Evolutionary conservation across 2,888 invertebrate species (phyloP).

Genomic region (Mythimna ferrago): DNA sequence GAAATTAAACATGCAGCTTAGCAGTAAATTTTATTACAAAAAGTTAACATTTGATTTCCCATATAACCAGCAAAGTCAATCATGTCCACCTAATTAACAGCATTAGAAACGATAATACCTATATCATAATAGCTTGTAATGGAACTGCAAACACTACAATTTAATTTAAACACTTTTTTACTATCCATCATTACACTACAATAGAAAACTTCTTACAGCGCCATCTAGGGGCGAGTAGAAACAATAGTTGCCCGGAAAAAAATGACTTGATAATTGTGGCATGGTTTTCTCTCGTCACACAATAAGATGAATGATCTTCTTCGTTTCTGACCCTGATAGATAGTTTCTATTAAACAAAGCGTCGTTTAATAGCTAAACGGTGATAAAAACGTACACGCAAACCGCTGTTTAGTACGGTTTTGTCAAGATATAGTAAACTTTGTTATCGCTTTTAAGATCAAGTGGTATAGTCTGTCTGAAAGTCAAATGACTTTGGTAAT

Average conservation of each 20-base stretch:
- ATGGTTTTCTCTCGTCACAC: slow-evolving; percentile 68
- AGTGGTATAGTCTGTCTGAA: neutral
- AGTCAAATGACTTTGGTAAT: no score
- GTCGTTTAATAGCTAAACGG: slow-evolving; percentile 40
- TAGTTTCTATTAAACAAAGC: slow-evolving; percentile 62
- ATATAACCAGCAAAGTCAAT: slow-evolving; percentile 9
- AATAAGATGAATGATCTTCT: slow-evolving; percentile 54
- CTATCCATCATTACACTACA: slow-evolving; percentile 24
- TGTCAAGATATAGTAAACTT: slow-evolving; percentile 8
- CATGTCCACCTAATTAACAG: neutral
- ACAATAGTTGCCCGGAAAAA: slow-evolving; percentile 78
- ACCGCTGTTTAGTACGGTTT: slow-evolving; percentile 29
- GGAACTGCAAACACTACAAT: neutral
- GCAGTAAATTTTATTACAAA: no score
- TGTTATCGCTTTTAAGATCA: slow-evolving; percentile 13
- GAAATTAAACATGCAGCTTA: no score
- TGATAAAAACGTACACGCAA: slow-evolving; percentile 50
- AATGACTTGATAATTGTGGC: slow-evolving; percentile 43
- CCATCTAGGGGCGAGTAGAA: slow-evolving; percentile 82
- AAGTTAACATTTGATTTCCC: neutral
- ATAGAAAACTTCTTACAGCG: slow-evolving; percentile 69
- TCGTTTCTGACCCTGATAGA: slow-evolving; percentile 64
- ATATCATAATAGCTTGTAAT: neutral
- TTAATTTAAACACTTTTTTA: slow-evolving; percentile 9
- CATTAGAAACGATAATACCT: neutral